phyloP scores from a whole-genome alignment of 2,888 invertebrate species.

The Volucella zonaria region DNA sequence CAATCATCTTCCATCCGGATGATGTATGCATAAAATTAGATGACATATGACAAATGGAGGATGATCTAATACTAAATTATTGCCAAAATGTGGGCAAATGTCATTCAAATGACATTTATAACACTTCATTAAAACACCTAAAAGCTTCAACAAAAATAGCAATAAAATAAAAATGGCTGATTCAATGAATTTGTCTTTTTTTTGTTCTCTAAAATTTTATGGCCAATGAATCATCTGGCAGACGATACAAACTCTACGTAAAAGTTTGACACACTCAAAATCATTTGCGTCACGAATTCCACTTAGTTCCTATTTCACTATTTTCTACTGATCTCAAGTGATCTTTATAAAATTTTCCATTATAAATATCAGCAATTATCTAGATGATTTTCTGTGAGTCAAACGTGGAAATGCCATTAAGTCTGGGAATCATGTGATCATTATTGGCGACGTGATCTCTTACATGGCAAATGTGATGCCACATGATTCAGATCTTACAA shows the following conservation, averaged over 20 bases:
- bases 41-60: no score
- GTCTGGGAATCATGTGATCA: slow-evolving; percentile 5
- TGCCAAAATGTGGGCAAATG: no score
- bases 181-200: background rate
- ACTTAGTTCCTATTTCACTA: background rate
- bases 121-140: no score
- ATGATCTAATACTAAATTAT: no score
- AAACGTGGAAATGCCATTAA: slow-evolving; percentile 16
- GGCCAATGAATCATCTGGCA: slow-evolving; percentile 5
- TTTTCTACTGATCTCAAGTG: slow-evolving; percentile 8
- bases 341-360: background rate
- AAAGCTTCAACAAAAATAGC: background rate
- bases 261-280: slow-evolving; percentile 14
- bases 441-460: slow-evolving; percentile 10
- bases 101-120: no score
- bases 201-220: background rate
- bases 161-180: background rate
- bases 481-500: background rate
- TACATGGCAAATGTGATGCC: background rate
- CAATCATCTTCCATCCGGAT: no score
- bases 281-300: background rate
- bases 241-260: background rate
- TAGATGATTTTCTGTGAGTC: background rate
- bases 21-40: no score
- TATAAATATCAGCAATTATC: background rate